These are phyloP conservation scores for Neodiprion lecontei DNA, from an alignment of 1,140 invertebrate genomes.

Conservation along the genomic window DNA sequence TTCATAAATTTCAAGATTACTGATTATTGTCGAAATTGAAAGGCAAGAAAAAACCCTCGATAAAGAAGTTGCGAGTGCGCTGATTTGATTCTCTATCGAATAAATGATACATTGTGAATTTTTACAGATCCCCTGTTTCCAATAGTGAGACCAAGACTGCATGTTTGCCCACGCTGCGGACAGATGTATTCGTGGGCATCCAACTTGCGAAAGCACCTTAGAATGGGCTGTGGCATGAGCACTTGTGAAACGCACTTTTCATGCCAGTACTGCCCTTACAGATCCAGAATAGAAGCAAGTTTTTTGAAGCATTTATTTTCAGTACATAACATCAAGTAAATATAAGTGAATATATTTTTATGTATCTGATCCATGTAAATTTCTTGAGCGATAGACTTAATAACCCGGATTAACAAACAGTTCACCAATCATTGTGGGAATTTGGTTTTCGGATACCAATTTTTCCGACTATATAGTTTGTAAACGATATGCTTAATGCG, in stretches of 20 bases:
- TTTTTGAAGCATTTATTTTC: constrained; percentile 59
- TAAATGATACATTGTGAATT: constrained; percentile 20
- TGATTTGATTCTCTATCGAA: neutral
- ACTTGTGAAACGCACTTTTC: constrained; percentile 63
- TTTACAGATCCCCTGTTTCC: constrained; percentile 59
- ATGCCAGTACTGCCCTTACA: constrained; percentile 65
- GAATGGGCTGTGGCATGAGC: constrained; percentile 57
- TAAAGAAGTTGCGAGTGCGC: neutral
- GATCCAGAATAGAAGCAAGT: constrained; percentile 60
- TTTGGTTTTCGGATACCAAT: neutral
- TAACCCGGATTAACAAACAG: no score
- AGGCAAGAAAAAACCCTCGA: neutral
- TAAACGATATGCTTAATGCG: neutral
- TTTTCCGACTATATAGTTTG: neutral
- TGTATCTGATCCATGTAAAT: no score
- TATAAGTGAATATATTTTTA: neutral
- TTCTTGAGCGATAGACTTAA: no score
- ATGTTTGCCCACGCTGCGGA: constrained; percentile 59
- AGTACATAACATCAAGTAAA: constrained; percentile 60
- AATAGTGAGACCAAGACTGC: constrained; percentile 55
- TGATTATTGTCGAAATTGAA: neutral
- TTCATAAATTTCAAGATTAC: neutral
- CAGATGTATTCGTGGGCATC: constrained; percentile 64
- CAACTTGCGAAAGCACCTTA: constrained; percentile 59
- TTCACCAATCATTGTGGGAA: no score